A percentile compares a stretch with the other conserved stretches of the same genome.
Conservation (phyloP, 1,140 invertebrate genomes). For the Calliopsis andreniformis region DNA sequence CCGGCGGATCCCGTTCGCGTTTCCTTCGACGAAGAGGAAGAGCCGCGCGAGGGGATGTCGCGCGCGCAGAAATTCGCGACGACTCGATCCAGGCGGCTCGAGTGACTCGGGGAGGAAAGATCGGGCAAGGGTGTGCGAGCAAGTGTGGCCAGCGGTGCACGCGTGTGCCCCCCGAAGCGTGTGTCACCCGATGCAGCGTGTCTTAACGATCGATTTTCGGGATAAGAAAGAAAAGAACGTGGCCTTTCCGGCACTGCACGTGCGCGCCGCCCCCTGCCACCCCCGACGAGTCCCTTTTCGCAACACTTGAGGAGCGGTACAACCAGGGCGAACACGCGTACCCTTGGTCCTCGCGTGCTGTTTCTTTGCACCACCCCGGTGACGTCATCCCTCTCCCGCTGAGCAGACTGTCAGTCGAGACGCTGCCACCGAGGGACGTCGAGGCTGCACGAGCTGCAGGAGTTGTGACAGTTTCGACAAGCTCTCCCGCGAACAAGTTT, state of each 20-base stretch:
- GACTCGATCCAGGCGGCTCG: not conserved
- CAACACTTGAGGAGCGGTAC: conserved; percentile 16
- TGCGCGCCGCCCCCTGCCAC: conserved; percentile 22
- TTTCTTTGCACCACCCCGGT: conserved; percentile 6
- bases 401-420: conserved; percentile 1
- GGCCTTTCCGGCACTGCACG: conserved; percentile 48
- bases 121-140: not conserved
- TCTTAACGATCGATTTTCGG: conserved; percentile 46
- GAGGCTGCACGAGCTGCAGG: not conserved
- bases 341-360: conserved; percentile 39
- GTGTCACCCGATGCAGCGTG: conserved; percentile 44
- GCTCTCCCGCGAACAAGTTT: not conserved
- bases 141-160: not conserved
- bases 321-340: conserved; percentile 24
- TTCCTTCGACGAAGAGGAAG: not conserved
- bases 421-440: conserved; percentile 15
- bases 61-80: conserved; percentile 19
- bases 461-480: not conserved
- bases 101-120: not conserved
- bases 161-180: conserved; percentile 8
- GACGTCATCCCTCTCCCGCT: conserved; percentile 35
- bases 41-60: not conserved
- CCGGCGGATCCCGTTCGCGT: conserved; percentile 33
- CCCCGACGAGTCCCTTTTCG: conserved; percentile 3
- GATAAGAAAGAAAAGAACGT: conserved; percentile 52